phyloP scores from a whole-genome alignment of 1,140 invertebrate species.

The Diprion similis region DNA sequence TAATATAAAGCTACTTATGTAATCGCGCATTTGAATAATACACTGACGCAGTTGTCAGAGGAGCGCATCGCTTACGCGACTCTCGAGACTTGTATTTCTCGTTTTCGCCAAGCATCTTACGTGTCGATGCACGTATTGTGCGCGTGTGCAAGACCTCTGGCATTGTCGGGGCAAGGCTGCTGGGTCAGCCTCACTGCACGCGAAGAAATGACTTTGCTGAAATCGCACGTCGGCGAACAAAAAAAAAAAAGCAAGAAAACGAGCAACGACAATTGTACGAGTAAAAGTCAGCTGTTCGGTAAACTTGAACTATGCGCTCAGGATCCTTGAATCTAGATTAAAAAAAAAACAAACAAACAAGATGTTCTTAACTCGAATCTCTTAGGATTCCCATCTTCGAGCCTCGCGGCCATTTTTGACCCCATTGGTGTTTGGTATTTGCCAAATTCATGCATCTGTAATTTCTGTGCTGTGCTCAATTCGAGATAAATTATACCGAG shows the following conservation, averaged over 20 bases:
- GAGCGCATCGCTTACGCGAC: background rate
- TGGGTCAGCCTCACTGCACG: background rate
- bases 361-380: too few species aligned
- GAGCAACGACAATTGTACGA: too few species aligned
- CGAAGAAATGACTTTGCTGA: background rate
- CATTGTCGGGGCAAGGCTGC: constrained; percentile 3
- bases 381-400: too few species aligned
- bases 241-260: background rate
- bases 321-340: background rate
- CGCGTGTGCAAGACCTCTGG: background rate
- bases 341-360: too few species aligned
- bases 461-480: too few species aligned
- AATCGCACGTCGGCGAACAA: background rate
- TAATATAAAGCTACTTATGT: constrained; percentile 31
- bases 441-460: too few species aligned
- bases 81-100: background rate
- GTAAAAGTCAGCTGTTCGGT: background rate
- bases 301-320: constrained; percentile 1
- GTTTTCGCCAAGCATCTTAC: background rate
- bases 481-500: too few species aligned
- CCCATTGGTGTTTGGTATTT: too few species aligned
- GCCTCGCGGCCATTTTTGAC: background rate
- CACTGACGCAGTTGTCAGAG: background rate
- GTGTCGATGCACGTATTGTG: background rate
- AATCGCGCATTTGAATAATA: constrained; percentile 14